Conservation (phyloP, 2,797 vertebrate species). For the Champsocephalus esox region DNA sequence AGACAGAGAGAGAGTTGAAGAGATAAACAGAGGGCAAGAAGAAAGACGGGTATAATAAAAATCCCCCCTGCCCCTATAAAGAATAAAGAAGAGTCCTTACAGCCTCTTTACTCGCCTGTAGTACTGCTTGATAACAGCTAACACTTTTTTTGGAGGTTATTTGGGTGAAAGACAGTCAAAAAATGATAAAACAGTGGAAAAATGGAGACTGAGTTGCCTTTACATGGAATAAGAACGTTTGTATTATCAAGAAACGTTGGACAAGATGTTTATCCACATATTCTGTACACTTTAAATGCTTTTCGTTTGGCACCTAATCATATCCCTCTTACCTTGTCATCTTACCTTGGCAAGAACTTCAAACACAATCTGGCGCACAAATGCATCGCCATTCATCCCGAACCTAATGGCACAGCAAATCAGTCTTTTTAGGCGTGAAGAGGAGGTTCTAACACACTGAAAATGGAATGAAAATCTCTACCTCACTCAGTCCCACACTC, state of each 20-base stretch:
- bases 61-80: conserved; percentile 29
- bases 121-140: conserved; percentile 38
- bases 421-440: conserved; percentile 54
- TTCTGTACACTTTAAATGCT: not conserved
- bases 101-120: conserved; percentile 32
- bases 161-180: not conserved
- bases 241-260: not conserved
- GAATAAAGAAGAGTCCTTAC: conserved; percentile 44
- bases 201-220: conserved; percentile 2
- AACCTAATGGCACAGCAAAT: conserved; percentile 58
- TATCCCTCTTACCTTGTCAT: not conserved
- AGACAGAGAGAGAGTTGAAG: conserved; percentile 33
- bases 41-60: conserved; percentile 53
- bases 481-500: conserved; percentile 50
- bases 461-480: conserved; percentile 64
- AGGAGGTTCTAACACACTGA: conserved; percentile 55
- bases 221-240: not conserved
- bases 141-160: not conserved
- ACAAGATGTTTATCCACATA: not conserved
- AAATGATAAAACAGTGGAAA: conserved; percentile 7
- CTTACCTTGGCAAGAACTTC: conserved; percentile 4
- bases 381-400: conserved; percentile 43
- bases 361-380: conserved; percentile 18
- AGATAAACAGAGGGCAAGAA: conserved; percentile 69
- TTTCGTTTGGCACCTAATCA: not conserved